Evolutionary conservation across 2,797 vertebrate genomes (phyloP).

Genomic region (Apogon hyalosoma): DNA sequence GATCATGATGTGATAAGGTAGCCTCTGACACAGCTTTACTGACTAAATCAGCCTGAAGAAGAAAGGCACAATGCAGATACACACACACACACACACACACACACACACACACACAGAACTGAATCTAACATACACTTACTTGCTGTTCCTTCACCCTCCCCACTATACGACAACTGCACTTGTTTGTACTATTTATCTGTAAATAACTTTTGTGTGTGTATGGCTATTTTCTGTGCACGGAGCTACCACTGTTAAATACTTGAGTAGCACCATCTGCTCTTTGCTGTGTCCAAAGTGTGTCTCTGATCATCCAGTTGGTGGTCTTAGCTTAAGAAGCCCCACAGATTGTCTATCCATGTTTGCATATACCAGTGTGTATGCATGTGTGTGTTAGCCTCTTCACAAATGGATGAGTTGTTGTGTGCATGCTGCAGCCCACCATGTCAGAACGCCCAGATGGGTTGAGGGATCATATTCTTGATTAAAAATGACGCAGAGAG

Average conservation of each 20-base stretch:
- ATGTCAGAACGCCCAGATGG: constrained; percentile 77
- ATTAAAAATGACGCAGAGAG: constrained; percentile 73
- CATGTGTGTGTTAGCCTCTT: constrained; percentile 12
- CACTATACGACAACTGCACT: not conserved
- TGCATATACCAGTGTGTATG: constrained; percentile 29
- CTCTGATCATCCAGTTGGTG: constrained; percentile 54
- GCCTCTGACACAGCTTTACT: constrained; percentile 58
- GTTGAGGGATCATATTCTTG: constrained; percentile 79
- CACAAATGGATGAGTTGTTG: constrained; percentile 37
- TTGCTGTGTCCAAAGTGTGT: constrained; percentile 25
- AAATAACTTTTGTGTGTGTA: not conserved
- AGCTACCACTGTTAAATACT: constrained; percentile 16
- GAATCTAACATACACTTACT: not conserved
- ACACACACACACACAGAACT: not conserved
- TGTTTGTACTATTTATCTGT: constrained; percentile 9
- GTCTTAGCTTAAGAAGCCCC: constrained; percentile 47
- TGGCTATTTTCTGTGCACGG: constrained; percentile 11
- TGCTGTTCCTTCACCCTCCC: not conserved
- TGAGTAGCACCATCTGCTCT: constrained; percentile 57
- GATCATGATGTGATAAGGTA: constrained; percentile 62
- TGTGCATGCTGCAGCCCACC: constrained; percentile 62
- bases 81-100: not conserved
- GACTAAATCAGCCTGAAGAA: constrained; percentile 52
- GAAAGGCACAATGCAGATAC: not conserved
- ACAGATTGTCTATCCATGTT: constrained; percentile 51